These are phyloP conservation scores for Meriones unguiculatus DNA, from an alignment of 2,113 vertebrate genomes.

Conservation along the genomic window DNA sequence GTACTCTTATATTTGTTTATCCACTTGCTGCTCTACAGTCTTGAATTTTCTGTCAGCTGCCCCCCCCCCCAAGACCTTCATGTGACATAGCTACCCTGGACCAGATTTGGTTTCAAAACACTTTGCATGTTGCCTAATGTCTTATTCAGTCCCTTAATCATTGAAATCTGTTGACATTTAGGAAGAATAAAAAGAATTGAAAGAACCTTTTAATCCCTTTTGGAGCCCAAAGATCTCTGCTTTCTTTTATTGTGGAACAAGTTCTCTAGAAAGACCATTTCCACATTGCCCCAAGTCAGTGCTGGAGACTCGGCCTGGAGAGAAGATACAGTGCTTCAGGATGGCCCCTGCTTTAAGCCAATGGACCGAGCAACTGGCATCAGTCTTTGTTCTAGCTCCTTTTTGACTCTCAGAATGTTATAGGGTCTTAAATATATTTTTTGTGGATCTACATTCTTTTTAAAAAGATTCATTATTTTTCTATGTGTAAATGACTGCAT, in stretches of 20 bases:
- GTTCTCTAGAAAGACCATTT: constrained; percentile 3
- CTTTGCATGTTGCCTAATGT: not conserved
- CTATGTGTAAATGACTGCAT: not conserved
- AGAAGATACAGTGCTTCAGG: not conserved
- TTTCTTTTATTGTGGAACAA: not conserved
- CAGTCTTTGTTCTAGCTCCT: not conserved
- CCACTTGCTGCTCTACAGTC: not conserved
- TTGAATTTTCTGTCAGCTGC: not conserved
- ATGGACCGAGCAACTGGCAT: not conserved
- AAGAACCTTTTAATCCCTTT: not conserved
- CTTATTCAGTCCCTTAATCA: constrained; percentile 19
- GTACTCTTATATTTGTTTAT: not conserved
- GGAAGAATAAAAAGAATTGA: not conserved
- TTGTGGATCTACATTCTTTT: not conserved
- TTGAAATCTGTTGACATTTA: constrained; percentile 43
- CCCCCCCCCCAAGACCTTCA: not conserved
- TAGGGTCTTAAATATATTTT: constrained; percentile 27
- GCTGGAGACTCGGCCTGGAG: not conserved
- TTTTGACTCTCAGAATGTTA: not conserved
- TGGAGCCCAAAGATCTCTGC: constrained; percentile 8
- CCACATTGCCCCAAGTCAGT: not conserved
- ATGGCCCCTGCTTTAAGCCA: not conserved
- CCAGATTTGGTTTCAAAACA: constrained; percentile 22
- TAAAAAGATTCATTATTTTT: not conserved
- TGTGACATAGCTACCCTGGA: not conserved